A percentile compares a stretch with the other conserved stretches of the same genome.
phyloP scores from a whole-genome alignment of 2,888 invertebrate genomes.

The Adelognathus sp. region DNA sequence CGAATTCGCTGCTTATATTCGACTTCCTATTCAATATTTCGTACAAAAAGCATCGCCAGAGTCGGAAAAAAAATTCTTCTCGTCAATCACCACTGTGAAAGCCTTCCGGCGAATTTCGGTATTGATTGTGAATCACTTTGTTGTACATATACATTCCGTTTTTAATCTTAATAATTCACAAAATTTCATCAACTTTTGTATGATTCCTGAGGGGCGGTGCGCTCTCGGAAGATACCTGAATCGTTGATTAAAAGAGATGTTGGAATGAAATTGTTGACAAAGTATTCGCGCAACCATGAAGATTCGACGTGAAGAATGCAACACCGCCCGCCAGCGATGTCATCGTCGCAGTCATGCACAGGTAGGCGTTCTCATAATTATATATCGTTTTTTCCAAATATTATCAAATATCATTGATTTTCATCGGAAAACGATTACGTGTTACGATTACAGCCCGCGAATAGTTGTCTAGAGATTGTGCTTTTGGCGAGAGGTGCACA shows the following conservation, averaged over 20 bases:
- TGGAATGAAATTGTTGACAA: constrained; percentile 7
- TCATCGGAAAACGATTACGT: too few relatives aligned
- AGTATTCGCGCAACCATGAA: not conserved
- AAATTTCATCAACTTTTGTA: not conserved
- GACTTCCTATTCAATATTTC: too few relatives aligned
- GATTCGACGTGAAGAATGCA: not conserved
- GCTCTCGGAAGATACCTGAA: not conserved
- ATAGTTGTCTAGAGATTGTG: too few relatives aligned
- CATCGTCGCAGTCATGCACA: constrained; percentile 62
- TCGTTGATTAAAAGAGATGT: constrained; percentile 11
- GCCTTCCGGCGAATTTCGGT: too few relatives aligned
- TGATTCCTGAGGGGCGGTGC: not conserved
- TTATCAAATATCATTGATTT: too few relatives aligned
- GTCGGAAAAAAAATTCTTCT: too few relatives aligned
- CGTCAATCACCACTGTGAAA: too few relatives aligned
- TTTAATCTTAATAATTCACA: not conserved
- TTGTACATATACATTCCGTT: not conserved
- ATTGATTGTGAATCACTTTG: not conserved
- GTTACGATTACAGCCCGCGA: too few relatives aligned
- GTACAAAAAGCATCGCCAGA: too few relatives aligned
- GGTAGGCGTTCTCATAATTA: constrained; percentile 64
- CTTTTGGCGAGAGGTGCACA: too few relatives aligned
- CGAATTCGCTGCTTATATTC: too few relatives aligned
- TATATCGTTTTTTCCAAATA: too few relatives aligned
- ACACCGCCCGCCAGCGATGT: not conserved